Conservation (phyloP, 2,888 invertebrate species). For the Prosapia bicincta region DNA sequence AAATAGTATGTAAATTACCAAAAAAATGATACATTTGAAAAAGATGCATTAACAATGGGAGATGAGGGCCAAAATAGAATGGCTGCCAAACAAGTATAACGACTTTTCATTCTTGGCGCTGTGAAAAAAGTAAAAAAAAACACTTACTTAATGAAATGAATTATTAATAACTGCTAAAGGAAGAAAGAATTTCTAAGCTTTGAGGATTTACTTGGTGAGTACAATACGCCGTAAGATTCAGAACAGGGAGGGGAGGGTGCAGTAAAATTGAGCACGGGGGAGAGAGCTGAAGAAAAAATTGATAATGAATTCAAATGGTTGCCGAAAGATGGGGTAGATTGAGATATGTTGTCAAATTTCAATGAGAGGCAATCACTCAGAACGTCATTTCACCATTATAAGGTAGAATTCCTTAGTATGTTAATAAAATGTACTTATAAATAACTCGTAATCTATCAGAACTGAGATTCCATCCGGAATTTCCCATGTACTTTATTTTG, state of each 20-base stretch:
- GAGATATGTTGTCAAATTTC: conserved; percentile 21
- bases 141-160: background rate
- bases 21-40: too few species aligned
- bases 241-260: background rate
- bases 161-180: background rate
- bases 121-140: background rate
- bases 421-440: too few species aligned
- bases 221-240: background rate
- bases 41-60: too few species aligned
- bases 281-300: background rate
- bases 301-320: background rate
- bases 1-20: too few species aligned
- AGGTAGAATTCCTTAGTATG: too few species aligned
- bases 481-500: too few species aligned
- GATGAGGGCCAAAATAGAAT: background rate
- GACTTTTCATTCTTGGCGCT: background rate
- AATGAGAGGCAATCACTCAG: conserved; percentile 21
- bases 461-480: too few species aligned
- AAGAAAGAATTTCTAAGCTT: background rate
- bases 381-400: too few species aligned
- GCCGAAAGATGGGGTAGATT: conserved; percentile 3
- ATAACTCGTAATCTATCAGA: too few species aligned
- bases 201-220: background rate
- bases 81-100: background rate
- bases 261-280: background rate